Percentiles rank a stretch among this genome's conserved stretches.
These are phyloP conservation scores for Dreissena polymorpha DNA, from an alignment of 1,140 invertebrate species.

Conservation along the genomic window DNA sequence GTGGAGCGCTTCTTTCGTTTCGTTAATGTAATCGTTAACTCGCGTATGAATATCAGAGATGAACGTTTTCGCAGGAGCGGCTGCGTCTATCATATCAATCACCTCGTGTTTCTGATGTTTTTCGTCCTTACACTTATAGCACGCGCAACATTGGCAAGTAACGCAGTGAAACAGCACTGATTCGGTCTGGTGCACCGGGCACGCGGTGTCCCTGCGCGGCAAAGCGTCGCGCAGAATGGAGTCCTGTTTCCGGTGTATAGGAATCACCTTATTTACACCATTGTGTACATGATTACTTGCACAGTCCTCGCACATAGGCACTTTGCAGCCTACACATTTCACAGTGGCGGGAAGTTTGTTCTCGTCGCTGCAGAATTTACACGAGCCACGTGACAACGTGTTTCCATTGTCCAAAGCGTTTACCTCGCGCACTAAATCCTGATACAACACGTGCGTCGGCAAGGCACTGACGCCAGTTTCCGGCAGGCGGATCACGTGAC, in stretches of 20 bases:
- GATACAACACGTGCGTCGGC: slow-evolving; percentile 28
- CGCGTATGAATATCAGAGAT: slow-evolving; percentile 28
- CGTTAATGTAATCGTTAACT: slow-evolving; percentile 39
- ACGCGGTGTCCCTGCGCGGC: slow-evolving; percentile 35
- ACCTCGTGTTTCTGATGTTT: slow-evolving; percentile 29
- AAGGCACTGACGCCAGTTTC: background rate
- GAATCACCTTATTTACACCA: slow-evolving; percentile 41
- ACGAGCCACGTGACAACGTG: slow-evolving; percentile 40
- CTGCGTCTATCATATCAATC: slow-evolving; percentile 26
- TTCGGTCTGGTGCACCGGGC: slow-evolving; percentile 33
- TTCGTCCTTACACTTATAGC: slow-evolving; percentile 45
- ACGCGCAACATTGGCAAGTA: slow-evolving; percentile 23
- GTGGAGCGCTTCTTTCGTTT: slow-evolving; percentile 40
- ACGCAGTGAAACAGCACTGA: slow-evolving; percentile 23
- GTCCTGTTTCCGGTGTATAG: slow-evolving; percentile 45
- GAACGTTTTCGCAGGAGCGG: slow-evolving; percentile 25
- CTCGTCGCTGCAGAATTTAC: slow-evolving; percentile 48
- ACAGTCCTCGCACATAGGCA: slow-evolving; percentile 41
- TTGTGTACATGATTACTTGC: slow-evolving; percentile 41
- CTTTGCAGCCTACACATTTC: slow-evolving; percentile 35
- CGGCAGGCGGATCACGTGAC: background rate
- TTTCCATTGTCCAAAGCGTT: slow-evolving; percentile 2
- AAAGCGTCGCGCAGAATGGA: slow-evolving; percentile 46
- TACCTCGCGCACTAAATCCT: slow-evolving; percentile 25
- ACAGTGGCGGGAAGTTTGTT: slow-evolving; percentile 34